Percentiles rank a stretch among this genome's conserved stretches.
These are phyloP conservation scores for Cybosia mesomella DNA, from an alignment of 2,888 invertebrate genomes.

Conservation along the genomic window DNA sequence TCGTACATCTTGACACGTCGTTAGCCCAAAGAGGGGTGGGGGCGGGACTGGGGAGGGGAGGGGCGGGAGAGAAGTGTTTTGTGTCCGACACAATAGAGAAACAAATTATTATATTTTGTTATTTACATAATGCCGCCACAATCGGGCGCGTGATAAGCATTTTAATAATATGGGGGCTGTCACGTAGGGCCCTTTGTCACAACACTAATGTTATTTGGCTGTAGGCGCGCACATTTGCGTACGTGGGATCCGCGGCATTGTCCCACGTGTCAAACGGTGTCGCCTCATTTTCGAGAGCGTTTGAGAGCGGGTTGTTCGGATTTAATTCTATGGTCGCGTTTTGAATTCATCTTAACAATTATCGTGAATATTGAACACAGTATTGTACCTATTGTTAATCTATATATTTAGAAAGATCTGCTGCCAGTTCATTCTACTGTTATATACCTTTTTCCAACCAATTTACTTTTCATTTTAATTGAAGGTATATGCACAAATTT, in stretches of 20 bases:
- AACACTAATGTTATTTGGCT: constrained; percentile 24
- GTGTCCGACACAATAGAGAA: constrained; percentile 52
- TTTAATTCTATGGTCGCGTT: constrained; percentile 18
- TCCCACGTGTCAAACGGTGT: constrained; percentile 14
- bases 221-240: constrained; percentile 26
- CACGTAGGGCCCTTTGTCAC: constrained; percentile 47
- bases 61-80: constrained; percentile 48
- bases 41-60: constrained; percentile 23
- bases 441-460: too few species aligned
- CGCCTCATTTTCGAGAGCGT: constrained; percentile 20
- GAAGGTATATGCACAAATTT: too few species aligned
- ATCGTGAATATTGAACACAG: neutral
- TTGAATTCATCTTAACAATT: constrained; percentile 14
- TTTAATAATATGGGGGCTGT: constrained; percentile 47
- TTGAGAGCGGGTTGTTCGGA: constrained; percentile 10
- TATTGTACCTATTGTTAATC: constrained; percentile 11
- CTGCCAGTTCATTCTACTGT: neutral
- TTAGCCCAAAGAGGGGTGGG: constrained; percentile 25
- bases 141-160: constrained; percentile 56
- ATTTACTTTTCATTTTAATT: too few species aligned
- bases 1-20: constrained; percentile 53
- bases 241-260: constrained; percentile 9
- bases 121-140: constrained; percentile 64
- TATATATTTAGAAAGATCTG: neutral
- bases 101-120: constrained; percentile 64